Evolutionary conservation across 1,140 invertebrate species (phyloP).

Genomic region (Psilanteris sp.): DNA sequence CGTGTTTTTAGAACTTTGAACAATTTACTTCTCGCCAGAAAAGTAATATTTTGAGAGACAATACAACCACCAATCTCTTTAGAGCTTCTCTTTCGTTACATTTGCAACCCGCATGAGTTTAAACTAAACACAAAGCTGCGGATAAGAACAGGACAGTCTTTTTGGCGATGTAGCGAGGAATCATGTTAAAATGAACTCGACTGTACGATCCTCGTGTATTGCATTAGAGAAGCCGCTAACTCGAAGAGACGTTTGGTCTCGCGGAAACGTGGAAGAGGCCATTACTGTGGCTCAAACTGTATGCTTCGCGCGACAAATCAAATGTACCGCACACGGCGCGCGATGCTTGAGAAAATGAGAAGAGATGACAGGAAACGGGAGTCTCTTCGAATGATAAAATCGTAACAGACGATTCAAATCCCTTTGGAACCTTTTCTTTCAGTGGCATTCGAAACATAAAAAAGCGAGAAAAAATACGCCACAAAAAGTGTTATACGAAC

Average conservation of each 20-base stretch:
- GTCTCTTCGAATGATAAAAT: conserved; percentile 65
- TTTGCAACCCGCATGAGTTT: conserved; percentile 63
- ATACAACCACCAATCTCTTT: conserved; percentile 52
- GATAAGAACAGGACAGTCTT: conserved; percentile 62
- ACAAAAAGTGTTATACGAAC: conserved; percentile 33
- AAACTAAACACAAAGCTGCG: conserved; percentile 62
- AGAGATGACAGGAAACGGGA: conserved; percentile 64
- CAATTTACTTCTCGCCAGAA: conserved; percentile 28
- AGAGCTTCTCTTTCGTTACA: conserved; percentile 55
- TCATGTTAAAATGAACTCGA: conserved; percentile 64
- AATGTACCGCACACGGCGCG: conserved; percentile 62
- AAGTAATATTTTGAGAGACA: conserved; percentile 47
- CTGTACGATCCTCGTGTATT: conserved; percentile 61
- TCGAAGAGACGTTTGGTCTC: conserved; percentile 64
- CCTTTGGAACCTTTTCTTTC: conserved; percentile 45
- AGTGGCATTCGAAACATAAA: conserved; percentile 2
- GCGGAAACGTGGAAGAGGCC: conserved; percentile 62
- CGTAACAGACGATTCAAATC: conserved; percentile 62
- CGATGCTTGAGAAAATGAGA: conserved; percentile 63
- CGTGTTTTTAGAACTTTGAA: background rate
- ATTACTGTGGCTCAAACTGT: conserved; percentile 62
- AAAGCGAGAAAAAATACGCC: conserved; percentile 20
- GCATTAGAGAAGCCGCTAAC: conserved; percentile 60
- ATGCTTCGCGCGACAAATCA: conserved; percentile 61
- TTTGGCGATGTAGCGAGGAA: conserved; percentile 51